A percentile compares a stretch with the other conserved stretches of the same genome.
phyloP scores from a whole-genome alignment of 2,888 invertebrate species.

The Eudasyphora cyanicolor region DNA sequence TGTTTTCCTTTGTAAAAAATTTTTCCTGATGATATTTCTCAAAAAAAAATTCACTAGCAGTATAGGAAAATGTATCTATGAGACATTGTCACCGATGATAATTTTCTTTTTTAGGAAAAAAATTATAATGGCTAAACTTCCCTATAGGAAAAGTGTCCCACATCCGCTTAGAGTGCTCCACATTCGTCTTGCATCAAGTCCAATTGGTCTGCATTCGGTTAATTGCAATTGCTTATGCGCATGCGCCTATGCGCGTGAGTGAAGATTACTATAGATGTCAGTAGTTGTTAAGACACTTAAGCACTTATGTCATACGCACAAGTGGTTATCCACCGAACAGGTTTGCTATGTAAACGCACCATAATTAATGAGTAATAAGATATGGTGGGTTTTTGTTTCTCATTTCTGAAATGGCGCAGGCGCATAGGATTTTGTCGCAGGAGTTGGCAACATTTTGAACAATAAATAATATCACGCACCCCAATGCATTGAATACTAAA shows the following conservation, averaged over 20 bases:
- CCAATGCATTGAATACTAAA: neutral
- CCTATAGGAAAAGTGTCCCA: no score
- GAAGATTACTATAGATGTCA: conserved; percentile 24
- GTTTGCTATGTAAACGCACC: neutral
- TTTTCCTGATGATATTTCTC: no score
- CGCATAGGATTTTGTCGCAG: neutral
- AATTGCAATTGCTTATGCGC: no score
- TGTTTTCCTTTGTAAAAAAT: no score
- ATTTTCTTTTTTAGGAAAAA: no score
- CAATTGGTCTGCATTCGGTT: neutral
- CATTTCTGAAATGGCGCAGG: neutral
- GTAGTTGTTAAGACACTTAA: conserved; percentile 34
- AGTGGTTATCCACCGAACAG: neutral
- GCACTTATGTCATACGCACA: conserved; percentile 39
- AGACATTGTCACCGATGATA: no score
- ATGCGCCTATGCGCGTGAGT: neutral
- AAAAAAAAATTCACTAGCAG: no score
- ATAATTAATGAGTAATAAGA: conserved; percentile 20
- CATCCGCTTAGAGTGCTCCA: neutral
- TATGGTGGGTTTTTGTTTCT: neutral
- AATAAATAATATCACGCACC: conserved; percentile 49
- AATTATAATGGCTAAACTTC: no score
- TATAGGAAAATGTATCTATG: no score
- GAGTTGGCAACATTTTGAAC: conserved; percentile 47
- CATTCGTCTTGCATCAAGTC: neutral